Evolutionary conservation across 92 coral and sea anemone genomes (phyloP).

Genomic region (Heteractis magnifica): DNA sequence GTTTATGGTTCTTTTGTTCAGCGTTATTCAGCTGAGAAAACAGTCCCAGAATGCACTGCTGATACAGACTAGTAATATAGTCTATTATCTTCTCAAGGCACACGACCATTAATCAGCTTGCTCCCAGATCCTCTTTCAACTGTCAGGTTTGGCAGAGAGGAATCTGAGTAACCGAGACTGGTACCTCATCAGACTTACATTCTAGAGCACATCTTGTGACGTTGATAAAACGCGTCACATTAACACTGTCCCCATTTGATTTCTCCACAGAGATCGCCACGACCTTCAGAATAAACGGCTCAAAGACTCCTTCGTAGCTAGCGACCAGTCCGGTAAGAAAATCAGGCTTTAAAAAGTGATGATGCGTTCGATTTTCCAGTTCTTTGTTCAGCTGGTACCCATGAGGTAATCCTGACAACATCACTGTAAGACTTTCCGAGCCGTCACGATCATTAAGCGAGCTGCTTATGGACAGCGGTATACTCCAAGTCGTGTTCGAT

Average conservation of each 20-base stretch:
- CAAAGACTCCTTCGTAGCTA: constrained; percentile 18
- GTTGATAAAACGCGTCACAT: constrained; percentile 11
- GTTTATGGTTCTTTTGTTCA: too few species aligned
- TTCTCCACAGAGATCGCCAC: constrained; percentile 38
- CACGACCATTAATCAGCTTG: too few species aligned
- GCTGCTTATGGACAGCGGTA: constrained; percentile 46
- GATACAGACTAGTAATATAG: neutral
- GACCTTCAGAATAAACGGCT: constrained; percentile 41
- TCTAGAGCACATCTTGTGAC: constrained; percentile 25
- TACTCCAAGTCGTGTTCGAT: constrained; percentile 17
- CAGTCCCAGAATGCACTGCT: neutral
- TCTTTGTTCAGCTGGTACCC: constrained; percentile 39
- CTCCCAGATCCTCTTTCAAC: neutral
- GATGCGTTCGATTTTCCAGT: neutral
- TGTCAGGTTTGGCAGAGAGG: neutral
- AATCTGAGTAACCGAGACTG: neutral
- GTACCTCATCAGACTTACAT: constrained; percentile 21
- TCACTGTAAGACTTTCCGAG: constrained; percentile 52
- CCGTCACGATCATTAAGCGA: constrained; percentile 49
- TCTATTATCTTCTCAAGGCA: neutral
- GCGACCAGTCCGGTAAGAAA: constrained; percentile 15
- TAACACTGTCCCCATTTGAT: constrained; percentile 47
- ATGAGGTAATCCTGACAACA: constrained; percentile 47
- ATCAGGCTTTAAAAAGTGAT: neutral
- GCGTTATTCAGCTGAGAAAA: neutral